Evolutionary conservation across 2,888 invertebrate genomes (phyloP), one percentile per base, ranked within the genome.

Genomic region (Drosophila multiciliata): DNA sequence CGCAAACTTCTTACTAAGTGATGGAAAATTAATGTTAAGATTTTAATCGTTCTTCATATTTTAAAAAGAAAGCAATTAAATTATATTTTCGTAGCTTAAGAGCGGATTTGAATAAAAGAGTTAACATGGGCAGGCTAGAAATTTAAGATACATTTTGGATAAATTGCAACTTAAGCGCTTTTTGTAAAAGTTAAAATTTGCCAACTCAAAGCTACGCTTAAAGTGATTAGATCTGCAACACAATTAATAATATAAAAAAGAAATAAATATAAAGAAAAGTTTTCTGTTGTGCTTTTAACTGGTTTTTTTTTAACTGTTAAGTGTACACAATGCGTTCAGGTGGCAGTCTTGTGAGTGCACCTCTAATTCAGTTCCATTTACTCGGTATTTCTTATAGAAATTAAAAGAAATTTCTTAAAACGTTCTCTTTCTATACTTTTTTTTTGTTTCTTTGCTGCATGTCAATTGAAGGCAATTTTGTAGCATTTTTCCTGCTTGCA

Each of bases 381-480:
- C 48, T 17, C 33, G 26, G 1, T 17, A 48, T 66, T 78, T 65
- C 64, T 54, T 61, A 60, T 38, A 70, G n/a, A 64, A 73, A 77
- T 65, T 65, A 67, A 70, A 73, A 73, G 54, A 65, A 67, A 55
- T 60, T 69, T 62, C 58, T 72, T 71, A 26, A 38, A 52, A 54
- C 33, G 36, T 49, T 4, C 9, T 49, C 9, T 32, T 57, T 15
- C 7, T 8, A 4, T 57, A 60, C 23, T 45, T 1, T 61, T 1
- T 61, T 2, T 11, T 4, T n/a, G 8, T 29, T 32, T 32, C 9
- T 7, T 17, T 54, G n/a, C 49, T 48, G 26, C 32, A 71, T 53
- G 52, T 72, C 72, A 71, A 75, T 83, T 81, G 74, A 62, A 81
- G 80, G 73, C 72, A 89, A 87, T 89, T 87, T 73, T 38, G 72